Conservation (phyloP, 1,140 invertebrate species). For the Pseudomyrmex concolor region DNA sequence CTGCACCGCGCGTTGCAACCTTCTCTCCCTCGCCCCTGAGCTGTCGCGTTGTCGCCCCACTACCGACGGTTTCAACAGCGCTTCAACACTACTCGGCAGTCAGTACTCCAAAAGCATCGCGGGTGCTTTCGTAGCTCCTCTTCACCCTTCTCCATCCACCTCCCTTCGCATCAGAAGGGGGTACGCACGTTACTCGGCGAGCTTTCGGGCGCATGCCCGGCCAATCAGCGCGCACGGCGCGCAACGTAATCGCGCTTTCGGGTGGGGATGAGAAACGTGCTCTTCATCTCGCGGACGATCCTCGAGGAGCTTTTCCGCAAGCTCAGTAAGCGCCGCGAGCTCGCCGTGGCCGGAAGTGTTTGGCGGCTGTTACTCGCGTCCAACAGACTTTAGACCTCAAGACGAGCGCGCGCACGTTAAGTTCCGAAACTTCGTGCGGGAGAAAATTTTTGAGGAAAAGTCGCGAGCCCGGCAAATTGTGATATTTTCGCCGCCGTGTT, state of each 20-base stretch:
- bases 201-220: constrained; percentile 46
- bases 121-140: constrained; percentile 47
- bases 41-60: constrained; percentile 49
- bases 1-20: constrained; percentile 42
- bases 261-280: constrained; percentile 77
- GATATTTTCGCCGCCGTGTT: constrained; percentile 17
- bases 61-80: constrained; percentile 50
- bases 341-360: constrained; percentile 72
- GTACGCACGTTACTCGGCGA: constrained; percentile 45
- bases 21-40: background rate
- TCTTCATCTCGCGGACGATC: constrained; percentile 60
- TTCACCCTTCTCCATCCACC: background rate
- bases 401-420: background rate
- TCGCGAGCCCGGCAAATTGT: constrained; percentile 11
- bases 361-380: constrained; percentile 37
- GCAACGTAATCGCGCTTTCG: constrained; percentile 46
- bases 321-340: constrained; percentile 82
- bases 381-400: background rate
- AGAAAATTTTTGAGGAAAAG: background rate
- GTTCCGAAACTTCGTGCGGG: constrained; percentile 23
- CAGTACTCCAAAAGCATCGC: constrained; percentile 61
- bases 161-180: constrained; percentile 3
- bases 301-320: constrained; percentile 65
- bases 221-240: constrained; percentile 56
- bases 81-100: constrained; percentile 66